Base-by-base conservation (phyloP, 1,140 invertebrate species). In the Dolichoris vasculosae region DNA sequence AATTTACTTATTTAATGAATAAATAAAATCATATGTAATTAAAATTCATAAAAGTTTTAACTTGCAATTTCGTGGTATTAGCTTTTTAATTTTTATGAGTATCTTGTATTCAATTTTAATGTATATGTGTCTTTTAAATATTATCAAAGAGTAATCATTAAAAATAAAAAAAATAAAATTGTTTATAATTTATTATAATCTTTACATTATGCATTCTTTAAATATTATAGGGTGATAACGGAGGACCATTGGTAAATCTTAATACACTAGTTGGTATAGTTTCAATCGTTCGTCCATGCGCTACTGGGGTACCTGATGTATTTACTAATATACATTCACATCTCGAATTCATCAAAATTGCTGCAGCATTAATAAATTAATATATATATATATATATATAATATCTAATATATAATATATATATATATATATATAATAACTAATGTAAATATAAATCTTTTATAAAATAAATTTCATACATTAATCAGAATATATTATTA, bases 231-330 rank as follows among this genome's bases (percentile, higher is more conserved):
- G 69, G 69, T 43, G 69, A 73, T 43, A 20, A 7, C 9, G 69
- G 69, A 43, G 2, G 17, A 43, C 69, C 69, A 73, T 73, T 73
- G 32, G 26, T 73, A 11, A 40, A 43, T n/a, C 4, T n/a, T 40
- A 43, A 73, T 43, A 23, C 3, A n/a, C 1, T 73, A 2, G 9
- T 73, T n/a, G 69, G 69, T 26, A 43, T 73, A 17, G 0, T 73
- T 73, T 73, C 69, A n/a, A 43, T 73, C 9, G 7, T 73, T 43
- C 69, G 38, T 73, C 38, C 38, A 43, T 73, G 69, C 23, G 69
- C 69, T 17, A 73, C 38, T n/a, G 69, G 69, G 43, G 3, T n/a
- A n/a, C 69, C 69, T 2, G 69, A 73, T 73, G 11, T 73, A 43
- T 73, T n/a, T 11, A 73, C 69, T n/a, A 43, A 73, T 23, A 26